Percentiles rank a stretch among this genome's conserved stretches.
Conservation (phyloP, 2,797 vertebrate species). For the Hippopotamyrus pictus region DNA sequence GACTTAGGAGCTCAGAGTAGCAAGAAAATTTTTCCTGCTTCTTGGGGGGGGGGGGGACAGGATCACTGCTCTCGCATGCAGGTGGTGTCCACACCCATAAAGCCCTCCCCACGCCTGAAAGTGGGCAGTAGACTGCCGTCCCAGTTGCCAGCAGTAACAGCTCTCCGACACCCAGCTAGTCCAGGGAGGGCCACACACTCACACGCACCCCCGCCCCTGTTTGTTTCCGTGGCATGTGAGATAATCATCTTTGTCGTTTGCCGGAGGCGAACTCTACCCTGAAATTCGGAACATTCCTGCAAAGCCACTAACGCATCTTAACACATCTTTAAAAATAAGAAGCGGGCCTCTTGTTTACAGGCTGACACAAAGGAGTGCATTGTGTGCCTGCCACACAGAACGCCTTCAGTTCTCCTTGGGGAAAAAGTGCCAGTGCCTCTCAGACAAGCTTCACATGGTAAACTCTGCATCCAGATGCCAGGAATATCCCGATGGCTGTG, state of each 20-base stretch:
- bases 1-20: neutral
- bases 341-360: constrained; percentile 24
- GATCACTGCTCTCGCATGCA: neutral
- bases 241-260: constrained; percentile 23
- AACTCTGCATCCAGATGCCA: constrained; percentile 34
- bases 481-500: constrained; percentile 32
- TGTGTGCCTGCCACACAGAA: constrained; percentile 37
- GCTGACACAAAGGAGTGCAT: constrained; percentile 34
- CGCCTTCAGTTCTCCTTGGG: constrained; percentile 41
- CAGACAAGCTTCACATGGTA: constrained; percentile 39
- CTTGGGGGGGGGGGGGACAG: neutral
- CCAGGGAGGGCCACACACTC: neutral
- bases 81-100: neutral
- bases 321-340: constrained; percentile 26
- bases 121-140: neutral
- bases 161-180: neutral
- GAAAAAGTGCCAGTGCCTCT: constrained; percentile 38
- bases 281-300: constrained; percentile 34
- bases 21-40: neutral
- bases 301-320: constrained; percentile 38
- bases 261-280: constrained; percentile 30
- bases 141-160: neutral
- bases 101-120: neutral
- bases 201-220: neutral
- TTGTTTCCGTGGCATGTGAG: constrained; percentile 1